Evolutionary conservation across 2,113 vertebrate genomes (phyloP).

Genomic region (Danio rerio): GRCz12tu NC_133178.1:22560001-22560500

Average conservation of each 20-base stretch:
- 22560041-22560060: constrained; percentile 22
- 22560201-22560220: constrained; percentile 34
- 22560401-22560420: constrained; percentile 57
- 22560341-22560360: constrained; percentile 49
- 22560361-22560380: constrained; percentile 47
- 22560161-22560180: constrained; percentile 57
- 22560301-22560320: constrained; percentile 1
- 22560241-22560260: not conserved
- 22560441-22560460: constrained; percentile 48
- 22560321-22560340: constrained; percentile 32
- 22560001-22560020: no score
- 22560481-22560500: constrained; percentile 12
- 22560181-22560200: constrained; percentile 55
- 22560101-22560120: constrained; percentile 51
- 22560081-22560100: constrained; percentile 57
- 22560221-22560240: not conserved
- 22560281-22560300: not conserved
- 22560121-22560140: constrained; percentile 41
- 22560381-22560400: constrained; percentile 54
- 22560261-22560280: not conserved
- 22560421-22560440: constrained; percentile 40
- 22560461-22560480: constrained; percentile 43
- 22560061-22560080: constrained; percentile 52
- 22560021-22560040: not conserved
- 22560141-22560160: constrained; percentile 54